A percentile compares a stretch with the other conserved stretches of the same genome.
phyloP scores from a whole-genome alignment of 2,888 invertebrate genomes.

The Lasioglossum villosulum region DNA sequence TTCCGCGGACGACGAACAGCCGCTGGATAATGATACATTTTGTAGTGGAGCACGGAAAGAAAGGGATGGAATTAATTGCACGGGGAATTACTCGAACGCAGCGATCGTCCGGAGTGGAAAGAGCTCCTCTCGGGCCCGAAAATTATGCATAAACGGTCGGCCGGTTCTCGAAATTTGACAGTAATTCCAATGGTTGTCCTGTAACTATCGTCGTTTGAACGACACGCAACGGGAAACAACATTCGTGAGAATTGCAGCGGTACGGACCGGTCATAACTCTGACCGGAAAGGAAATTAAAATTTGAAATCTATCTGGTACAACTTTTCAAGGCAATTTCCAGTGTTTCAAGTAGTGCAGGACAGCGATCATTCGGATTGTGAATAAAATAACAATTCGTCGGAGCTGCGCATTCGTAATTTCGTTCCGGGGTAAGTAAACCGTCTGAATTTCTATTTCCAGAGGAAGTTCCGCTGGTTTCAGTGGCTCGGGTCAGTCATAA shows the following conservation, averaged over 20 bases:
- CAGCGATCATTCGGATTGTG: background rate
- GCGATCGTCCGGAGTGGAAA: conserved; percentile 31
- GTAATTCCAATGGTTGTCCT: background rate
- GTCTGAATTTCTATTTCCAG: background rate
- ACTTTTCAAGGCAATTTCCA: background rate
- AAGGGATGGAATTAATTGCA: conserved; percentile 47
- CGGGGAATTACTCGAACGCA: conserved; percentile 38
- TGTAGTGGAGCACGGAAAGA: conserved; percentile 6
- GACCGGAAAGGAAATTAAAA: background rate
- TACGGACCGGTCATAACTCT: background rate
- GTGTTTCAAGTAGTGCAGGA: background rate
- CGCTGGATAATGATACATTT: conserved; percentile 48
- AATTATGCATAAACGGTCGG: conserved; percentile 38
- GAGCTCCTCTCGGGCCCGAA: conserved; percentile 21
- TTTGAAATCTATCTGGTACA: background rate
- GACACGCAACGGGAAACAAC: background rate
- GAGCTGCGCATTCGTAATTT: background rate
- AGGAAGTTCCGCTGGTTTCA: background rate
- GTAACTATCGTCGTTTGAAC: conserved; percentile 18
- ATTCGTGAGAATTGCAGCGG: no score
- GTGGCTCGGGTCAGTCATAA: no score
- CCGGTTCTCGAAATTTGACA: conserved; percentile 15
- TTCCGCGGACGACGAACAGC: conserved; percentile 12
- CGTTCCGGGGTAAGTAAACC: background rate
- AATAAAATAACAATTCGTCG: background rate